phyloP scores from a whole-genome alignment of 2,888 invertebrate species.

The Amblyjoppa fuscipennis region DNA sequence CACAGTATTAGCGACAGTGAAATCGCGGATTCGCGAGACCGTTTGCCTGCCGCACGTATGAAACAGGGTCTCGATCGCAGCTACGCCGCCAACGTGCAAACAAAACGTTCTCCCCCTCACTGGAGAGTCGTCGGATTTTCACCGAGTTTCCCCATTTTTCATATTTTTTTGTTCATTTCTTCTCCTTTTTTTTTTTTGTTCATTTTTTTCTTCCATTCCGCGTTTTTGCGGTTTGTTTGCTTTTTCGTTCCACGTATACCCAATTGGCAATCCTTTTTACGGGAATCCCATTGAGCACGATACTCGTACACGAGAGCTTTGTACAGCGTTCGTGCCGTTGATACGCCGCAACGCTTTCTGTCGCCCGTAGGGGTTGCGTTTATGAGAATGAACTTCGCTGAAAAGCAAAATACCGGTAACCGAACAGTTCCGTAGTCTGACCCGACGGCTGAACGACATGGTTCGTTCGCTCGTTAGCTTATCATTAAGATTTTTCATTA shows the following conservation, averaged over 20 bases:
- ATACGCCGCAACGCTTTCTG: conserved; percentile 1
- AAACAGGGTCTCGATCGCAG: conserved; percentile 1
- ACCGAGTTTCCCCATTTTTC: conserved; percentile 12
- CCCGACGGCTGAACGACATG: neutral
- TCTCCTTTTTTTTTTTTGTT: neutral
- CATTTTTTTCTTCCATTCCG: neutral
- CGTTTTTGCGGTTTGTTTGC: neutral
- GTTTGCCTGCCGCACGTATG: neutral
- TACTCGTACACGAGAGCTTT: neutral
- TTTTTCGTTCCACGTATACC: neutral
- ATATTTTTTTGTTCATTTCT: neutral
- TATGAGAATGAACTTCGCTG: conserved; percentile 35
- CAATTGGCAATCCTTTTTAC: conserved; percentile 19
- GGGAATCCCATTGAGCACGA: neutral
- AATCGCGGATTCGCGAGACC: neutral
- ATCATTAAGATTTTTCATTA: neutral
- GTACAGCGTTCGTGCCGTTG: neutral
- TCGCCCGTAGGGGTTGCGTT: conserved; percentile 38
- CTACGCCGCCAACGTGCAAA: neutral
- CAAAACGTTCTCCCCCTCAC: neutral
- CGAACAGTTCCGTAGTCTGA: neutral
- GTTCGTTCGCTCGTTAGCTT: neutral
- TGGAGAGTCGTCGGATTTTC: conserved; percentile 14
- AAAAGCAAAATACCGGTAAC: neutral
- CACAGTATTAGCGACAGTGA: neutral